Conservation (phyloP, 2,888 invertebrate species). For the Dilophus febrilis region DNA sequence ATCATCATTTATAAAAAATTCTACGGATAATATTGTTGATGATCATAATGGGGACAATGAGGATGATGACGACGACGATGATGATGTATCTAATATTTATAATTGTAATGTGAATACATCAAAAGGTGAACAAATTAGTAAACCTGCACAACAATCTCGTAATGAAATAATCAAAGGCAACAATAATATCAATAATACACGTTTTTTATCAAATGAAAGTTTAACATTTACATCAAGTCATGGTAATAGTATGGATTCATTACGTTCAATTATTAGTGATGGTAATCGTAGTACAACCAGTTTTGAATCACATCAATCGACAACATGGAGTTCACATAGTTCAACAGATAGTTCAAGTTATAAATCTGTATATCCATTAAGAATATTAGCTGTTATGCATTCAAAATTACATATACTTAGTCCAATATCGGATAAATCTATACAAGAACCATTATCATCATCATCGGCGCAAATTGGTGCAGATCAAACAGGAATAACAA, state of each 20-base stretch:
- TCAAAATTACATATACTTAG: constrained; percentile 71
- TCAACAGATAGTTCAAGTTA: constrained; percentile 44
- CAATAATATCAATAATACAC: constrained; percentile 19
- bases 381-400: constrained; percentile 52
- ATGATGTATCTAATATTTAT: too few species aligned
- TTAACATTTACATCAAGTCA: constrained; percentile 79
- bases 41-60: too few species aligned
- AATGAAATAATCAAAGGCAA: constrained; percentile 9
- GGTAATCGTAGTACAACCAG: constrained; percentile 73
- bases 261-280: constrained; percentile 74
- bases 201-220: constrained; percentile 56
- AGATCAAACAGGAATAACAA: constrained; percentile 15
- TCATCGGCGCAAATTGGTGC: constrained; percentile 39
- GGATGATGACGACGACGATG: too few species aligned
- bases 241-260: constrained; percentile 74
- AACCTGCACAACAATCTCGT: not conserved
- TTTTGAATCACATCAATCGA: constrained; percentile 68
- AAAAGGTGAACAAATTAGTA: not conserved
- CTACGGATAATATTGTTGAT: too few species aligned
- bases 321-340: constrained; percentile 70
- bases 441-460: constrained; percentile 70
- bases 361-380: constrained; percentile 41
- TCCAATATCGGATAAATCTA: constrained; percentile 79
- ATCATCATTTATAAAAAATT: too few species aligned
- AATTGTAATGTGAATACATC: too few species aligned